Conservation (phyloP, 2,888 invertebrate genomes). For the Cantharis nigra region DNA sequence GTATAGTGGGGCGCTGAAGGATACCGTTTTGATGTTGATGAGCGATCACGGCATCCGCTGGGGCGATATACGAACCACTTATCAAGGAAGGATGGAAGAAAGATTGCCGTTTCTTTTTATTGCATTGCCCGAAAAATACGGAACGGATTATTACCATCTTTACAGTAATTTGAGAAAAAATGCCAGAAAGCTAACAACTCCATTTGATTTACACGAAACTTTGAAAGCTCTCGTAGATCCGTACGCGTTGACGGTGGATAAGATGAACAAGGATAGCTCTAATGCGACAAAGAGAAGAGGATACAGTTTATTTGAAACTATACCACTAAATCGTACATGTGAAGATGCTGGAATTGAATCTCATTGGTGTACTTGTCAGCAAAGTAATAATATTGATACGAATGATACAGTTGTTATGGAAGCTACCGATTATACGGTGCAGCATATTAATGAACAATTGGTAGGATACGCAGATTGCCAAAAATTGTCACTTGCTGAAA, state of each 20-base stretch:
- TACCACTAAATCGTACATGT: conserved; percentile 77
- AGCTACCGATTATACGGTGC: conserved; percentile 66
- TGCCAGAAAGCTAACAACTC: conserved; percentile 74
- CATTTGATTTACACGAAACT: conserved; percentile 84
- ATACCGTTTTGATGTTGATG: conserved; percentile 71
- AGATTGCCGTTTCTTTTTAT: conserved; percentile 81
- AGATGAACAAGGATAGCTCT: conserved; percentile 51
- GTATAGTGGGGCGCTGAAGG: conserved; percentile 61
- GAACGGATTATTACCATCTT: conserved; percentile 63
- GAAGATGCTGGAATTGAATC: conserved; percentile 75
- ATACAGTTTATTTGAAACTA: conserved; percentile 76
- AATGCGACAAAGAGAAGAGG: conserved; percentile 56
- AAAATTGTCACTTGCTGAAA: conserved; percentile 62
- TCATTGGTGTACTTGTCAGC: conserved; percentile 89
- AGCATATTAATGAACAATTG: conserved; percentile 68
- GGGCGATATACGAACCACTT: conserved; percentile 81
- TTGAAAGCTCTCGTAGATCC: conserved; percentile 69
- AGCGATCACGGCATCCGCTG: conserved; percentile 92
- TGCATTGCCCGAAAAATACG: conserved; percentile 74
- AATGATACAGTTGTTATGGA: conserved; percentile 61
- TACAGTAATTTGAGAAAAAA: conserved; percentile 70
- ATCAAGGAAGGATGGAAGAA: conserved; percentile 86
- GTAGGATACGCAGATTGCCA: conserved; percentile 68
- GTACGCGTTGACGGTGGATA: conserved; percentile 54
- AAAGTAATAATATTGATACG: conserved; percentile 61